Evolutionary conservation across 1,140 invertebrate species (phyloP).

Genomic region (Drosophila pseudoananassae): DNA sequence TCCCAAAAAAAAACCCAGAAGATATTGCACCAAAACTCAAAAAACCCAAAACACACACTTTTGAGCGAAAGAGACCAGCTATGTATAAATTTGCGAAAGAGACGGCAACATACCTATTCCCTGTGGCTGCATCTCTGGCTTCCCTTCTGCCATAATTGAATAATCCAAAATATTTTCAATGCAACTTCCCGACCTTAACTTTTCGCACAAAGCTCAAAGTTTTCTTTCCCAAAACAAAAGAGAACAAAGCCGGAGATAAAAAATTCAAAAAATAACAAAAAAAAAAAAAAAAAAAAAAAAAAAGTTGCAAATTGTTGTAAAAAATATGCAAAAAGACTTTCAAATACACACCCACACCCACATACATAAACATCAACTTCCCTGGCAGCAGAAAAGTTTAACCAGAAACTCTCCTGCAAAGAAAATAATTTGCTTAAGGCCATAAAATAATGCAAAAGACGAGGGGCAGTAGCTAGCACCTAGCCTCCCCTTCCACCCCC

Average conservation of each 20-base stretch:
- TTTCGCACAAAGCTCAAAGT: slow-evolving; percentile 16
- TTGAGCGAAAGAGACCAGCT: not conserved
- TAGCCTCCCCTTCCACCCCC: not conserved
- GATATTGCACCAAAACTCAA: not conserved
- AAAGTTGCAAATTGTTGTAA: slow-evolving; percentile 47
- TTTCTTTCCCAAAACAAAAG: slow-evolving; percentile 23
- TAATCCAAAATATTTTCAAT: slow-evolving; percentile 46
- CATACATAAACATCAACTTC: slow-evolving; percentile 21
- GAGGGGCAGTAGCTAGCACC: not conserved
- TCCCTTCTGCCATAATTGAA: slow-evolving; percentile 29
- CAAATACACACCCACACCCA: slow-evolving; percentile 3
- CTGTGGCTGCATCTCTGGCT: slow-evolving; percentile 16
- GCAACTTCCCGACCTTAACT: slow-evolving; percentile 25
- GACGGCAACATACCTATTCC: not conserved
- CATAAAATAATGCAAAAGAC: slow-evolving; percentile 75
- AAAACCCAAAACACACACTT: not conserved
- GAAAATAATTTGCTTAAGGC: slow-evolving; percentile 73
- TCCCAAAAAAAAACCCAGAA: slow-evolving; percentile 9
- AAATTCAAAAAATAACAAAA: slow-evolving; percentile 16
- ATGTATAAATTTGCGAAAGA: not conserved
- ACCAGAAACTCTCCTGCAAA: slow-evolving; percentile 62
- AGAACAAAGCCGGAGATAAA: slow-evolving; percentile 21
- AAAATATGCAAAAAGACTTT: slow-evolving; percentile 51
- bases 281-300: slow-evolving; percentile 22
- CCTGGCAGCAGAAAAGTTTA: slow-evolving; percentile 56